phyloP scores from a whole-genome alignment of 1,140 invertebrate species.

The Dolichoris vasculosae region DNA sequence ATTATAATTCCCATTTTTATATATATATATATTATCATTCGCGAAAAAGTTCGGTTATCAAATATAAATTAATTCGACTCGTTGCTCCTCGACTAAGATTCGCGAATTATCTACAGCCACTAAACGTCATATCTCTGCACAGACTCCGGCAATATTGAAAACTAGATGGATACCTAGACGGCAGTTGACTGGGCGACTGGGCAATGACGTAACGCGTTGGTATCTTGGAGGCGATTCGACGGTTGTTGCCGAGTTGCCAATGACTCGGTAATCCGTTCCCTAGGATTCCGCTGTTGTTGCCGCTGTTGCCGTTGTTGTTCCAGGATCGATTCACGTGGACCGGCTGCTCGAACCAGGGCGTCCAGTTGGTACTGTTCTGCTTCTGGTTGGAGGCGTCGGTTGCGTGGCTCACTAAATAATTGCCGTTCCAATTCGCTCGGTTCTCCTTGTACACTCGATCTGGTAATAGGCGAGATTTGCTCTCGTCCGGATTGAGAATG shows the following conservation, averaged over 20 bases:
- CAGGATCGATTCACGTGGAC: conserved; percentile 27
- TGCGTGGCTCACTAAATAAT: conserved; percentile 60
- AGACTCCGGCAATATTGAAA: not conserved
- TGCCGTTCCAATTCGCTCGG: conserved; percentile 73
- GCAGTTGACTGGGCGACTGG: conserved; percentile 49
- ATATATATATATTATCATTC: too few species aligned
- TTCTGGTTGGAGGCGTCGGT: conserved; percentile 53
- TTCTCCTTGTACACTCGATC: conserved; percentile 74
- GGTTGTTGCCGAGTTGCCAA: conserved; percentile 62
- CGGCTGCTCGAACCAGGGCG: conserved; percentile 67
- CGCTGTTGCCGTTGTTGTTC: conserved; percentile 76
- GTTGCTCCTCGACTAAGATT: too few species aligned
- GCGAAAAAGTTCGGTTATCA: too few species aligned
- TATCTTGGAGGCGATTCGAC: conserved; percentile 29
- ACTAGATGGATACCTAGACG: conserved; percentile 39
- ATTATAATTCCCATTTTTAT: too few species aligned
- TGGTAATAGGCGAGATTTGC: conserved; percentile 62
- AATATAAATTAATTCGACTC: too few species aligned
- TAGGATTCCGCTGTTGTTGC: conserved; percentile 77
- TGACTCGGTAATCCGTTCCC: conserved; percentile 71
- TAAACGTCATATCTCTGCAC: not conserved
- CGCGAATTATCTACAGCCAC: not conserved
- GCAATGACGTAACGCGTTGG: conserved; percentile 37
- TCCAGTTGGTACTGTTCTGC: conserved; percentile 63
- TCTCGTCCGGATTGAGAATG: conserved; percentile 57